Percentiles rank a stretch among this genome's conserved stretches.
Conservation (phyloP, 37 sponge, comb jelly and placozoan genomes). For the Halichondria panicea region DNA sequence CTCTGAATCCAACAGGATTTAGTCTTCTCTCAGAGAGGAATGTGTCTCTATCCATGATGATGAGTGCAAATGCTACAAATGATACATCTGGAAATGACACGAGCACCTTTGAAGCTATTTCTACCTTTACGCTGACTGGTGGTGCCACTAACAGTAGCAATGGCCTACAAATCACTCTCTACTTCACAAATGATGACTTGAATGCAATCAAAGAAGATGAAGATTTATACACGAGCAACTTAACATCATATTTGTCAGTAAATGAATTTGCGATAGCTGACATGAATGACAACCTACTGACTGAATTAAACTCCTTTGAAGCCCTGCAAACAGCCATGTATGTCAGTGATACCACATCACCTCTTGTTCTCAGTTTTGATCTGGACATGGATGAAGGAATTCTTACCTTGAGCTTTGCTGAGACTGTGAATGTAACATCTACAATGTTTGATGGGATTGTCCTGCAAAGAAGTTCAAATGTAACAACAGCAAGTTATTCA, state of each 20-base stretch:
- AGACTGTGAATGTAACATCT: constrained; percentile 80
- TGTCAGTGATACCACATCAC: constrained; percentile 78
- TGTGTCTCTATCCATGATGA: no score
- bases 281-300: constrained; percentile 71
- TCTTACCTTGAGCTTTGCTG: constrained; percentile 70
- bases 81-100: not conserved
- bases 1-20: constrained; percentile 55
- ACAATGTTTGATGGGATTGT: constrained; percentile 74
- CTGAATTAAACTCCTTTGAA: constrained; percentile 12
- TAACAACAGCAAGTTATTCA: constrained; percentile 27
- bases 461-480: constrained; percentile 76
- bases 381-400: constrained; percentile 88
- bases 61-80: not conserved
- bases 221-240: constrained; percentile 33
- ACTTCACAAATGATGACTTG: constrained; percentile 70
- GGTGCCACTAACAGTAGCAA: constrained; percentile 82
- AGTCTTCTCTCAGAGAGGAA: constrained; percentile 53
- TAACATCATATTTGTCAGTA: constrained; percentile 70
- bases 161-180: constrained; percentile 57
- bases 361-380: constrained; percentile 70
- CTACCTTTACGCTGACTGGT: constrained; percentile 54
- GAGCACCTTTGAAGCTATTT: not conserved
- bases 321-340: constrained; percentile 58
- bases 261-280: constrained; percentile 53
- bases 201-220: constrained; percentile 75